These are phyloP conservation scores for Ariopsis seemanni DNA, from an alignment of 2,113 vertebrate genomes.

Conservation along the genomic window DNA sequence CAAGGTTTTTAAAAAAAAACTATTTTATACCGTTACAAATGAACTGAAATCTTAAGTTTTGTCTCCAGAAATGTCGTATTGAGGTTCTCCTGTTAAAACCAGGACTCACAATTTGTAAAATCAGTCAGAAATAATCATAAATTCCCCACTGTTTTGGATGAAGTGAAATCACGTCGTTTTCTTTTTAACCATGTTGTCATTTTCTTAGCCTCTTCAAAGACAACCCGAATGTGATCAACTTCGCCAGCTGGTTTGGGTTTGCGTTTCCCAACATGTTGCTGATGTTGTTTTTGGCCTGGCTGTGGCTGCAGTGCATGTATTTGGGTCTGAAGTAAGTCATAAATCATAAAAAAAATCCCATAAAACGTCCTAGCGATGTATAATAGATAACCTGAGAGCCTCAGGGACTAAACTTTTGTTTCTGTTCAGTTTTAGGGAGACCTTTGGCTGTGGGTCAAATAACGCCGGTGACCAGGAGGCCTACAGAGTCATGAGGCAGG, in stretches of 20 bases:
- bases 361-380: background rate
- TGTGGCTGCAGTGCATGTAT: constrained; percentile 86
- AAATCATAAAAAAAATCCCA: background rate
- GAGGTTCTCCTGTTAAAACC: background rate
- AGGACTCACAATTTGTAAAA: background rate
- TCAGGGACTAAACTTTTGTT: background rate
- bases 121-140: background rate
- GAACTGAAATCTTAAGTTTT: background rate
- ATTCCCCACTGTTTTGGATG: background rate
- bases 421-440: constrained; percentile 74
- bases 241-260: constrained; percentile 90
- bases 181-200: background rate
- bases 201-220: constrained; percentile 72
- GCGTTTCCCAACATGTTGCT: constrained; percentile 84
- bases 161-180: background rate
- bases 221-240: constrained; percentile 81
- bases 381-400: background rate
- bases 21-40: background rate
- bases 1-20: background rate
- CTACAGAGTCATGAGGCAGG: constrained; percentile 71
- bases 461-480: constrained; percentile 66
- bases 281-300: constrained; percentile 77
- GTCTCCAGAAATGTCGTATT: background rate
- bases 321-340: constrained; percentile 86
- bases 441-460: constrained; percentile 74